Evolutionary conservation across 92 coral and sea anemone genomes (phyloP), one percentile per base, ranked within the genome.

Genomic region (Siderastrea radians): DNA sequence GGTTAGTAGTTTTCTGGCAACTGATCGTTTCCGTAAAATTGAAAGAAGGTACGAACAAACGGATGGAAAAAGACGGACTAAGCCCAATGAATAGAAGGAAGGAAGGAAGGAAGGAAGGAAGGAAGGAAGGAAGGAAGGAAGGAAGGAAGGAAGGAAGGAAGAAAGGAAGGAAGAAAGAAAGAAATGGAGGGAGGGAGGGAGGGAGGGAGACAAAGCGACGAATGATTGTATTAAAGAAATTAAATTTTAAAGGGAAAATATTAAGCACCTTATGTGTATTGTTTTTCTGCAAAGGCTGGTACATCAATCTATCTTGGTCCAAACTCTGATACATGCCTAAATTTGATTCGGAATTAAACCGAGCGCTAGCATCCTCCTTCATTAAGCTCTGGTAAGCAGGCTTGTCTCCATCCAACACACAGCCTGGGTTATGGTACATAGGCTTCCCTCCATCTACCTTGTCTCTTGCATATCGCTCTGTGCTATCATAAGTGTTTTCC

Each of bases 241-340:
- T 17, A 8, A 66, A 7, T 7, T 66, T 6, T 6, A 13, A 66
- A 17, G 13, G 47, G 17, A 66, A 17, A 13, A 38, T 6, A 11
- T 4, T 65, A 61, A 3, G 1, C 26, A 84, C 87, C 80, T 73
- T 60, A 2, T 66, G 71, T 1, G 9, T 72, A 16, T 1, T 52
- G 49, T 48, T 74, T 64, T 61, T 73, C 5, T 38, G 52, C 16
- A 84, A 64, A 4, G 87, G 80, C 26, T 84, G 87, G n/a, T 84
- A 84, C 14, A 83, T 60, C 61, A 74, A 7, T 1, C 72, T 68
- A 43, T 74, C 87, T 0, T 62, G 81, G 62, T 84, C 55, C 13
- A 84, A 62, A 52, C 87, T 84, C 70, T 84, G 80, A 51, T 84
- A 84, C 4, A 65, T 13, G 7, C 46, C 16, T 53, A 38, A 26